Evolutionary conservation across 2,888 invertebrate species (phyloP), one percentile per base, ranked within the genome.

Genomic region (Trichogramma evanescens): DNA sequence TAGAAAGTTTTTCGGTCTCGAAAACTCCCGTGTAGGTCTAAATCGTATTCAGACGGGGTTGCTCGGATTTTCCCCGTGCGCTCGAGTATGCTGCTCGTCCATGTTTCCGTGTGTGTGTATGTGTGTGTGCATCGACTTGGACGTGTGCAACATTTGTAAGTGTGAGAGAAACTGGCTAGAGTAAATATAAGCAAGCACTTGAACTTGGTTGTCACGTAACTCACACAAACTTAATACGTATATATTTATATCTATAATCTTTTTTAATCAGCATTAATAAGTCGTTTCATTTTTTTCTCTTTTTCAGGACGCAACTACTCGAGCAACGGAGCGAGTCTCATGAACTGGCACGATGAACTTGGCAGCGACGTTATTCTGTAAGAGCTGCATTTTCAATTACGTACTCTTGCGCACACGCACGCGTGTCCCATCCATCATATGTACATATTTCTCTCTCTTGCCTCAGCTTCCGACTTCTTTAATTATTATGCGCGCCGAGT

Each of bases 291-390:
- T 13, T 51, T 54, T 53, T 42, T 58, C 53, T 49, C 50, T 61
- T 46, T 72, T 70, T 13, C 68, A 72, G 74, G 66, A 67, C 58
- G 13, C 13, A 13, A 13, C 13, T 13, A 60, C 55, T 62, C 59
- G 58, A 49, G 10, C 54, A 10, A 65, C 52, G 63, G 52, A 46
- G 68, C 73, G 72, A 69, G 70, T 70, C 71, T 70, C 72, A 72
- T 75, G 71, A 70, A 67, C 68, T 68, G 70, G 66, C 70, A 72
- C 67, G 66, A 76, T 76, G 75, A 67, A 69, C 66, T 67, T 68
- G 63, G 62, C 58, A 64, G 59, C 63, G 56, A 58, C 58, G 59
- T 61, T 68, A 62, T 64, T 67, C 60, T 66, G 70, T 70, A 63
- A 68, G 70, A 59, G 8, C 41, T 13, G 13, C 13, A 13, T 13